Conservation (phyloP, 2,888 invertebrate genomes). For the Caenorhabditis japonica region DNA sequence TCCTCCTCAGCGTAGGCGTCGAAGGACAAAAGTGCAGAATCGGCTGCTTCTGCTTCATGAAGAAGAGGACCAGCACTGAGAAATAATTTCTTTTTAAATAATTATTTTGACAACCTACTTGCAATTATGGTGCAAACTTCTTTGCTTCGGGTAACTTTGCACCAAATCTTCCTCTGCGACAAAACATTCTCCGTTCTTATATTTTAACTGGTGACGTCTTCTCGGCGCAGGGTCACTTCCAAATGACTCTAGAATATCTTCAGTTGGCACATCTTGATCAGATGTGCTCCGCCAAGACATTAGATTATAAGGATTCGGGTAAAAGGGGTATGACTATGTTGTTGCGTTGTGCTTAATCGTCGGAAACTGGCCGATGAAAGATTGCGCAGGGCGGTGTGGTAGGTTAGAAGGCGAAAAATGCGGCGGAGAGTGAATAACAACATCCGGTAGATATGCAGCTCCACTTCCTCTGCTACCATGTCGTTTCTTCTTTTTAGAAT, state of each 20-base stretch:
- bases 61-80: slow-evolving; percentile 46
- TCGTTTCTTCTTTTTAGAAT: slow-evolving; percentile 19
- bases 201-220: slow-evolving; percentile 42
- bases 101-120: slow-evolving; percentile 23
- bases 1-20: slow-evolving; percentile 61
- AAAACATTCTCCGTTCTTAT: slow-evolving; percentile 54
- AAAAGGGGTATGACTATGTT: too few species aligned
- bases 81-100: too few species aligned
- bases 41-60: slow-evolving; percentile 48
- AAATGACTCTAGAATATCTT: slow-evolving; percentile 58
- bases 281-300: slow-evolving; percentile 34
- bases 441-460: slow-evolving; percentile 33
- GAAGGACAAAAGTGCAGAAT: slow-evolving; percentile 51
- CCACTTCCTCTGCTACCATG: slow-evolving; percentile 28
- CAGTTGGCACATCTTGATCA: slow-evolving; percentile 57
- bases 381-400: not conserved
- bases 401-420: slow-evolving; percentile 32
- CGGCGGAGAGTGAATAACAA: slow-evolving; percentile 49
- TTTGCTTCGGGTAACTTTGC: slow-evolving; percentile 46
- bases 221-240: slow-evolving; percentile 58
- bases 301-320: not conserved
- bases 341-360: slow-evolving; percentile 43
- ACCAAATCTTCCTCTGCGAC: slow-evolving; percentile 45
- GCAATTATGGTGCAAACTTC: slow-evolving; percentile 38
- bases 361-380: slow-evolving; percentile 24